Conservation (phyloP, 2,797 vertebrate genomes). For the Chromis chromis region DNA sequence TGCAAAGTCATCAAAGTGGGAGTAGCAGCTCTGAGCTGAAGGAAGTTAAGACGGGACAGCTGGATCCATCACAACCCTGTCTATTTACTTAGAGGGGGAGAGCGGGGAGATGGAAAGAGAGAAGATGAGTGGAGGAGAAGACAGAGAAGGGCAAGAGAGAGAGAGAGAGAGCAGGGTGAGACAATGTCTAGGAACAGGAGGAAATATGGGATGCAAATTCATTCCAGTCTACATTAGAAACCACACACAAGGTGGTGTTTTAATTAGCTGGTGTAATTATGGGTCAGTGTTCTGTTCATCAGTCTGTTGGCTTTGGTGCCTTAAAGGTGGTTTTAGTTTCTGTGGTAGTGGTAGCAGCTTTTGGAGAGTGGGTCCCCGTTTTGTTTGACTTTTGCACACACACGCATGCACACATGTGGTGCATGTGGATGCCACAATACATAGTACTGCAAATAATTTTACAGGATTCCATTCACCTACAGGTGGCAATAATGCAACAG, state of each 20-base stretch:
- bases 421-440: neutral
- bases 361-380: neutral
- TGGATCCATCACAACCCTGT: slow-evolving; percentile 73
- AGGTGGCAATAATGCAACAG: neutral
- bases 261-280: slow-evolving; percentile 70
- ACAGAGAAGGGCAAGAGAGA: slow-evolving; percentile 59
- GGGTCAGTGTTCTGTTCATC: slow-evolving; percentile 63
- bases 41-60: slow-evolving; percentile 75
- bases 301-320: slow-evolving; percentile 22
- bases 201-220: slow-evolving; percentile 60
- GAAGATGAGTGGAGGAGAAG: slow-evolving; percentile 48
- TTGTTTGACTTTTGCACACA: slow-evolving; percentile 5
- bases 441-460: neutral
- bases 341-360: neutral
- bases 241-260: slow-evolving; percentile 54
- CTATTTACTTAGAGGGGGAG: slow-evolving; percentile 63
- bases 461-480: slow-evolving; percentile 1
- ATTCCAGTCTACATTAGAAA: slow-evolving; percentile 60
- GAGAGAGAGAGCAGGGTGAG: slow-evolving; percentile 6
- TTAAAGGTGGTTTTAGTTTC: slow-evolving; percentile 2
- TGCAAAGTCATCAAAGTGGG: slow-evolving; percentile 80
- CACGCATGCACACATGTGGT: neutral
- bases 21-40: slow-evolving; percentile 67
- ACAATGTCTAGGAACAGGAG: slow-evolving; percentile 33
- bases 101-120: slow-evolving; percentile 48